Base-by-base conservation (phyloP, 2,113 vertebrate genomes). In the Hippocampus comes region DNA sequence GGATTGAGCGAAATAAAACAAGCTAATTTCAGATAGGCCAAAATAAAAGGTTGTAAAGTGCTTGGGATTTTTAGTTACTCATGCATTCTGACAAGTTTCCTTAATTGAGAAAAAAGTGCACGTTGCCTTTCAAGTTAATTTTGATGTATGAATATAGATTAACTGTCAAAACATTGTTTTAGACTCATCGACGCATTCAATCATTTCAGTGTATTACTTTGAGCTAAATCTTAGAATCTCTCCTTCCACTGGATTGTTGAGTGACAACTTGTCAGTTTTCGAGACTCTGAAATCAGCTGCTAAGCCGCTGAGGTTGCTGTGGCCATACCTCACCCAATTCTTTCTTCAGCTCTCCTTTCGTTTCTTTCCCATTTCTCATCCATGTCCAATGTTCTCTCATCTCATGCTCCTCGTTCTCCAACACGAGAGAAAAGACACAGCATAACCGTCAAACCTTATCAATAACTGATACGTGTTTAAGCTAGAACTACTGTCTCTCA, bases 381-480 rank as follows among this genome's bases (percentile, higher is more conserved):
- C 20, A 9, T 17, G 2, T 25, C 23, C n/a, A 3, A 23, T 30
- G 15, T 25, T 59, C 30, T 30, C 25, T 23, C 38, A 48, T 48
- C 41, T 46, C 20, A 6, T 53, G 9, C 11, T 70, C 56, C 27
- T 53, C 11, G 3, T 57, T 57, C 57, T 63, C 56, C 69, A 78
- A 70, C 27, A 69, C 1, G 30, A 70, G 20, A 53, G 23, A 73
- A 11, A 15, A 17, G 43, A 64, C 67, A n/a, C 38, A 18, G 41
- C 41, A 57, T 60, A 74, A 53, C 63, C 72, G 42, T 71, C 11
- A 60, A 21, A 51, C 46, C 75, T 76, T 49, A 70, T 84, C 51
- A 79, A 78, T 84, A 84, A 83, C 79, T 57, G 67, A 84, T 74
- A 63, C 77, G 55, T 2, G 70, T 68, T 73, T 68, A 67, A 81